Percentiles rank a stretch among this genome's conserved stretches.
Evolutionary conservation across 2,888 invertebrate species (phyloP).

Genomic region (Cybosia mesomella): DNA sequence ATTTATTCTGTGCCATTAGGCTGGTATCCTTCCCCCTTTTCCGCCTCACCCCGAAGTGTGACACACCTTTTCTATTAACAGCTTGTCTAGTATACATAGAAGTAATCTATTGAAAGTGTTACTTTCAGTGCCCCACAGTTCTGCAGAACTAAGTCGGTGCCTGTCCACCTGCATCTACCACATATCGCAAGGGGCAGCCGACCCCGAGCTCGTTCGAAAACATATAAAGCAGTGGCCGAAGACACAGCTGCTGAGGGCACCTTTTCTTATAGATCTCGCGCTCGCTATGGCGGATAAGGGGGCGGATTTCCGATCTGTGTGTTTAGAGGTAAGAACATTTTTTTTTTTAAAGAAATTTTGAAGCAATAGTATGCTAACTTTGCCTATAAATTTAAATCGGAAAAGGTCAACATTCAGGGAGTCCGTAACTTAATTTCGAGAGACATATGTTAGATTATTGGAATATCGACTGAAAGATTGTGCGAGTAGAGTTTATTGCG

Average conservation of each 20-base stretch:
- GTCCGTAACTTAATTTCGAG: too few relatives aligned
- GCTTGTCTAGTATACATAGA: too few relatives aligned
- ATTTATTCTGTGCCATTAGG: too few relatives aligned
- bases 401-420: too few relatives aligned
- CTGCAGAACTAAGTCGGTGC: constrained; percentile 72
- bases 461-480: too few relatives aligned
- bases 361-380: too few relatives aligned
- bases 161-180: constrained; percentile 80
- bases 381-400: too few relatives aligned
- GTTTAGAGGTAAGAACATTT: constrained; percentile 73
- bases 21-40: too few relatives aligned
- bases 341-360: neutral
- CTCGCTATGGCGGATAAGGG: constrained; percentile 74
- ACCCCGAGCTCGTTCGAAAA: constrained; percentile 67
- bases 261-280: constrained; percentile 75
- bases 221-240: constrained; percentile 74
- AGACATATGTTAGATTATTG: too few relatives aligned
- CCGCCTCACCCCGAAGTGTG: too few relatives aligned
- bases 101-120: neutral
- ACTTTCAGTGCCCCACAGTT: constrained; percentile 67
- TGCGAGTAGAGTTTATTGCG: too few relatives aligned
- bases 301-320: constrained; percentile 68
- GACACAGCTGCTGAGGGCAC: constrained; percentile 70
- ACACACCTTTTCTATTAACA: too few relatives aligned
- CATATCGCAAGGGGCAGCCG: constrained; percentile 71